A percentile compares a stretch with the other conserved stretches of the same genome.
Evolutionary conservation across 1,140 invertebrate species (phyloP).

Genomic region (Bombus huntii): DNA sequence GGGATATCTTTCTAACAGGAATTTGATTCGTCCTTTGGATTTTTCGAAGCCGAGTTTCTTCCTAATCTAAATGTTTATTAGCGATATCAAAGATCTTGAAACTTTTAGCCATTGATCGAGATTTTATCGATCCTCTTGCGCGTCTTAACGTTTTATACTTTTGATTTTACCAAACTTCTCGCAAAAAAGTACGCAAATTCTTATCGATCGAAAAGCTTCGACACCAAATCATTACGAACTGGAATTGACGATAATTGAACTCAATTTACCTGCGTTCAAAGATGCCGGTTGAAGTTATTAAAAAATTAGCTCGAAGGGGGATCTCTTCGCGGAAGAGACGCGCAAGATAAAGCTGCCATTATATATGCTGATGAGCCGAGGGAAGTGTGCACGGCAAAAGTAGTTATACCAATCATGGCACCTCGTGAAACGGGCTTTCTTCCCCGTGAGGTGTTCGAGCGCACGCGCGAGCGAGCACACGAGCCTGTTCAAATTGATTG

Average conservation of each 20-base stretch:
- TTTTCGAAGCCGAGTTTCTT: not conserved
- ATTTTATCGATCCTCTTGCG: no score
- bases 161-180: not conserved
- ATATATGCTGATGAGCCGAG: not conserved
- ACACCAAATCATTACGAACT: not conserved
- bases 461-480: not conserved
- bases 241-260: not conserved
- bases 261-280: not conserved
- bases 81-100: no score
- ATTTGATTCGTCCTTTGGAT: not conserved
- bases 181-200: not conserved
- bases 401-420: slow-evolving; percentile 31
- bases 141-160: no score
- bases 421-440: slow-evolving; percentile 30
- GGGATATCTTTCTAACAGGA: not conserved
- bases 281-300: not conserved
- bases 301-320: not conserved
- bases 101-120: no score
- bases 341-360: slow-evolving; percentile 29
- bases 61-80: no score
- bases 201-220: not conserved
- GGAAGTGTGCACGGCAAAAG: slow-evolving; percentile 1
- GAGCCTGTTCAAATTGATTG: slow-evolving; percentile 41
- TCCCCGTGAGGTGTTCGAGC: not conserved
- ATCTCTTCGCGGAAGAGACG: not conserved